These are phyloP conservation scores for Trissoscelio sp. DNA, from an alignment of 2,888 invertebrate species.

Conservation along the genomic window DNA sequence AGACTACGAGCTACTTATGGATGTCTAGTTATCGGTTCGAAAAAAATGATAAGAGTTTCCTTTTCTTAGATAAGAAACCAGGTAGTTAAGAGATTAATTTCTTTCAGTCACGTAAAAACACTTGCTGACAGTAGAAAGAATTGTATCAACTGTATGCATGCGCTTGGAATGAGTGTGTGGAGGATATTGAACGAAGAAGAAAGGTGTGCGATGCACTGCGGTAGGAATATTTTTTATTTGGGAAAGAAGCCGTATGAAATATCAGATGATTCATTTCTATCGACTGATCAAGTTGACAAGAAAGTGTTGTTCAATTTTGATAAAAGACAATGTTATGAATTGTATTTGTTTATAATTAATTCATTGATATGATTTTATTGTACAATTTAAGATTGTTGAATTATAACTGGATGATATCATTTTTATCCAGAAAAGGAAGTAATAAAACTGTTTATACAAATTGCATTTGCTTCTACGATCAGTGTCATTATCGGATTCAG, in stretches of 20 bases:
- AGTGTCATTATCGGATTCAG: too few relatives aligned
- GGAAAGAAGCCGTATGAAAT: slow-evolving; percentile 62
- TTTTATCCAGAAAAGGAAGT: too few relatives aligned
- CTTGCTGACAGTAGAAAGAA: slow-evolving; percentile 26
- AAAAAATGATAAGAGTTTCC: slow-evolving; percentile 56
- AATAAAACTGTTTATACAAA: too few relatives aligned
- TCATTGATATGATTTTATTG: too few relatives aligned
- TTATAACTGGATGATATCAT: too few relatives aligned
- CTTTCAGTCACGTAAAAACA: slow-evolving; percentile 31
- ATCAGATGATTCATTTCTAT: slow-evolving; percentile 58
- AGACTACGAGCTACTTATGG: slow-evolving; percentile 7
- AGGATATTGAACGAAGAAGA: slow-evolving; percentile 23
- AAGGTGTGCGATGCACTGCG: slow-evolving; percentile 48
- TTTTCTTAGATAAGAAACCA: slow-evolving; percentile 65
- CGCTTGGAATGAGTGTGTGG: slow-evolving; percentile 15
- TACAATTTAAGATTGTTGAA: too few relatives aligned
- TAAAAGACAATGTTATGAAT: too few relatives aligned
- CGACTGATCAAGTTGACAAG: slow-evolving; percentile 49
- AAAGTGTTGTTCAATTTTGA: not conserved
- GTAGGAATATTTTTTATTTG: slow-evolving; percentile 49
- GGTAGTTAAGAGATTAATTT: slow-evolving; percentile 59
- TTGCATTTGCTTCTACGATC: too few relatives aligned
- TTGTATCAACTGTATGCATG: slow-evolving; percentile 6
- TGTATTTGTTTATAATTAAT: too few relatives aligned
- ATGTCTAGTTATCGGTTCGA: slow-evolving; percentile 45